A percentile compares a stretch with the other conserved stretches of the same genome.
These are phyloP conservation scores for Danio kyathit DNA, from an alignment of 2,797 vertebrate genomes.

Conservation along the genomic window DNA sequence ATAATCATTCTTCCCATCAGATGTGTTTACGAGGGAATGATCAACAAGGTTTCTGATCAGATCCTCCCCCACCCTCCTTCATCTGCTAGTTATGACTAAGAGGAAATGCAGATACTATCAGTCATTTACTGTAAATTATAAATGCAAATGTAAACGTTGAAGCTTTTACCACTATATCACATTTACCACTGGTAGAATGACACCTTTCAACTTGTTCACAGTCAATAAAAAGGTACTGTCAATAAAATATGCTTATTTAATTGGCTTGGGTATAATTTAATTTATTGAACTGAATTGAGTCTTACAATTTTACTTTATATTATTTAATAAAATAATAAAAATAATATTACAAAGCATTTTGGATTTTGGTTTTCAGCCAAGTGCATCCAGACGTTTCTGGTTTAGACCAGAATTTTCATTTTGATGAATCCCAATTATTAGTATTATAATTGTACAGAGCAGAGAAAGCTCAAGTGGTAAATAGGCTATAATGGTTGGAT, in stretches of 20 bases:
- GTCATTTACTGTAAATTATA: neutral
- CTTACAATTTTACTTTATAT: too few relatives aligned
- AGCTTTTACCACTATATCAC: neutral
- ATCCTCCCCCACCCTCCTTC: constrained; percentile 8
- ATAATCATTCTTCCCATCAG: neutral
- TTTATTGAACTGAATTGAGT: too few relatives aligned
- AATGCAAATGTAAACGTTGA: neutral
- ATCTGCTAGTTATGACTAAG: constrained; percentile 16
- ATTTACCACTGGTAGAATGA: neutral
- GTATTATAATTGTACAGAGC: neutral
- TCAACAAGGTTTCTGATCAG: neutral
- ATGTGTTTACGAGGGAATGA: neutral
- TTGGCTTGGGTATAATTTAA: too few relatives aligned
- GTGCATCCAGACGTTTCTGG: too few relatives aligned
- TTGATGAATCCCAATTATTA: neutral
- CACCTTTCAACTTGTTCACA: too few relatives aligned
- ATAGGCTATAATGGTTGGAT: constrained; percentile 2
- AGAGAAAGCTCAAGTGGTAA: neutral
- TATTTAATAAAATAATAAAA: too few relatives aligned
- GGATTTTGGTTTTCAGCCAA: too few relatives aligned
- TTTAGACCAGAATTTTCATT: too few relatives aligned
- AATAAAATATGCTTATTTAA: too few relatives aligned
- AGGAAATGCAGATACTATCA: neutral
- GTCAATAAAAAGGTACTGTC: too few relatives aligned
- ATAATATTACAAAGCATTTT: too few relatives aligned